A percentile compares a stretch with the other conserved stretches of the same genome.
phyloP scores from a whole-genome alignment of 2,113 vertebrate genomes.

The Ellobius talpinus region DNA sequence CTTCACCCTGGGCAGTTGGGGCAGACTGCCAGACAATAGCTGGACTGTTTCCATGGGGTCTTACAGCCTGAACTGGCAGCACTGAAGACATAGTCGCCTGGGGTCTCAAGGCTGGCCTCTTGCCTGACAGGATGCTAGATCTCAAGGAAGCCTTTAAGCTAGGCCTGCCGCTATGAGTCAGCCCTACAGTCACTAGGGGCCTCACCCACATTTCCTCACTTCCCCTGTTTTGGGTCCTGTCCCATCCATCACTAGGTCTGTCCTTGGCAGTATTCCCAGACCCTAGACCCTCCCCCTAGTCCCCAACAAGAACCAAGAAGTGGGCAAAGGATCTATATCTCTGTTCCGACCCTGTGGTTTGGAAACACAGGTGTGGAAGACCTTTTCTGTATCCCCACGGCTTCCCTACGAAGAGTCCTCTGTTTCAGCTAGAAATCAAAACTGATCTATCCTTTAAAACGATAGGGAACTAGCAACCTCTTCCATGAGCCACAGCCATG shows the following conservation, averaged over 20 bases:
- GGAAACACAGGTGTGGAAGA: background rate
- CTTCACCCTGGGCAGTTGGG: background rate
- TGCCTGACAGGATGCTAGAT: background rate
- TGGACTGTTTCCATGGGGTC: background rate
- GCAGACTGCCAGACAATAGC: background rate
- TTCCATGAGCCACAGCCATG: background rate
- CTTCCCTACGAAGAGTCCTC: background rate
- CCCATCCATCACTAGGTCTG: background rate
- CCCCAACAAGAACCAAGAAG: background rate
- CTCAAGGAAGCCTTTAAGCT: background rate
- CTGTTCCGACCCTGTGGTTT: background rate
- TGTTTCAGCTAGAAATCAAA: background rate
- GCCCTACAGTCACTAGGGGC: background rate
- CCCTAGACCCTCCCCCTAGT: background rate
- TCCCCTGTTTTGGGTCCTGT: background rate
- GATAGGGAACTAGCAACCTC: background rate
- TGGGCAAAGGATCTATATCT: background rate
- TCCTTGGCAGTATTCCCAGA: background rate
- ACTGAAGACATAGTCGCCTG: background rate
- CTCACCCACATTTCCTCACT: slow-evolving; percentile 50
- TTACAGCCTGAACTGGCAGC: background rate
- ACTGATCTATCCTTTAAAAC: background rate
- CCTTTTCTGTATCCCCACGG: background rate
- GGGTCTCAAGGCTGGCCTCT: background rate
- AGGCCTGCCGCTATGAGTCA: background rate